These are phyloP conservation scores for Crotalus viridis DNA, from an alignment of 2,113 vertebrate species.

Conservation along the genomic window DNA sequence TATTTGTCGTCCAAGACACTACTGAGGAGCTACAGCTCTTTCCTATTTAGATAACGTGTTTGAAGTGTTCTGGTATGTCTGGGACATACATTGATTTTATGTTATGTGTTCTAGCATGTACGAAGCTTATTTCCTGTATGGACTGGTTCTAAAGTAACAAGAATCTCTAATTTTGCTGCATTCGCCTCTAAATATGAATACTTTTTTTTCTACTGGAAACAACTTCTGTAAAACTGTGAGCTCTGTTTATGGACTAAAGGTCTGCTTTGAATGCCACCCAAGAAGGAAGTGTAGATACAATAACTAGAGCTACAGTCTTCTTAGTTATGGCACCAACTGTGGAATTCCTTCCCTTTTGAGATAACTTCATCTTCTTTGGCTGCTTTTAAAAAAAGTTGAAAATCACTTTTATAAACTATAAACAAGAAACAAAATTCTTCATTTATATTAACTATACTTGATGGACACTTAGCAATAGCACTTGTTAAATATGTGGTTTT, in stretches of 20 bases:
- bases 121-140: neutral
- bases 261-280: neutral
- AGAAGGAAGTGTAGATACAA: neutral
- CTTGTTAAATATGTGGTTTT: neutral
- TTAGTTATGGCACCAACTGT: neutral
- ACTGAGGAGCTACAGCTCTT: neutral
- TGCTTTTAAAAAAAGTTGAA: neutral
- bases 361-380: neutral
- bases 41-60: neutral
- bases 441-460: neutral
- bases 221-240: neutral
- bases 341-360: neutral
- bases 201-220: slow-evolving; percentile 32
- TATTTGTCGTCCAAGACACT: neutral
- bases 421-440: neutral
- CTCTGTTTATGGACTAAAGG: neutral
- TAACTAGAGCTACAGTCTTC: neutral
- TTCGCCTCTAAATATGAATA: slow-evolving; percentile 35
- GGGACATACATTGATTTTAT: neutral
- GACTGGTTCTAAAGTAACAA: neutral
- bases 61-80: neutral
- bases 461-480: neutral
- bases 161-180: neutral
- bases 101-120: neutral
- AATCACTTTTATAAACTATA: neutral